Percentiles rank a stretch among this genome's conserved stretches.
These are phyloP conservation scores for Catocala sponsa DNA, from an alignment of 2,888 invertebrate species.

Conservation along the genomic window DNA sequence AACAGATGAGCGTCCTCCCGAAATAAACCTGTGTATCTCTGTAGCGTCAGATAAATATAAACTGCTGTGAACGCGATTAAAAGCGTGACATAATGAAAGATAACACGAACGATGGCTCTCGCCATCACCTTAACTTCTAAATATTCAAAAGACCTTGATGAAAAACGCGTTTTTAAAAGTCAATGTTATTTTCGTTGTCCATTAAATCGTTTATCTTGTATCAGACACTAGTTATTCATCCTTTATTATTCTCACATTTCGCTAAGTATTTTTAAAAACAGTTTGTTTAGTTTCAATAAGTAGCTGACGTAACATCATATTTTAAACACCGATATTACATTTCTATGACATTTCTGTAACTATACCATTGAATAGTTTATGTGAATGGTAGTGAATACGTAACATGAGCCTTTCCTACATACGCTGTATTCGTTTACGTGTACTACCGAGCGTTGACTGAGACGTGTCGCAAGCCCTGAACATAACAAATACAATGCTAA, in stretches of 20 bases:
- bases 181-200: slow-evolving; percentile 15
- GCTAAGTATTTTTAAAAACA: too few relatives aligned
- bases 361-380: slow-evolving; percentile 7
- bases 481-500: slow-evolving; percentile 37
- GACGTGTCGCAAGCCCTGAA: slow-evolving; percentile 40
- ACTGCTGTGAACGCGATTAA: slow-evolving; percentile 66
- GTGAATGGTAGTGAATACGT: slow-evolving; percentile 9
- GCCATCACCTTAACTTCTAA: slow-evolving; percentile 15
- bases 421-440: slow-evolving; percentile 36
- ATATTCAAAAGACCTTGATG: slow-evolving; percentile 14
- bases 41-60: slow-evolving; percentile 72
- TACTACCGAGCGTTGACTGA: slow-evolving; percentile 28
- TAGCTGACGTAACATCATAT: too few relatives aligned
- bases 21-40: slow-evolving; percentile 75
- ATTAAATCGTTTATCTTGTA: not conserved
- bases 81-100: slow-evolving; percentile 65
- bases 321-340: too few relatives aligned
- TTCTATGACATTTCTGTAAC: not conserved
- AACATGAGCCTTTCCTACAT: slow-evolving; percentile 20
- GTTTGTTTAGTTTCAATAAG: too few relatives aligned
- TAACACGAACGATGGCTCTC: slow-evolving; percentile 20
- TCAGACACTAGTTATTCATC: too few relatives aligned
- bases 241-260: too few relatives aligned
- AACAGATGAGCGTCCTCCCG: slow-evolving; percentile 72
- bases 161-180: slow-evolving; percentile 14